Conservation (phyloP, 2,797 vertebrate genomes). For the Leptodactylus fallax region DNA sequence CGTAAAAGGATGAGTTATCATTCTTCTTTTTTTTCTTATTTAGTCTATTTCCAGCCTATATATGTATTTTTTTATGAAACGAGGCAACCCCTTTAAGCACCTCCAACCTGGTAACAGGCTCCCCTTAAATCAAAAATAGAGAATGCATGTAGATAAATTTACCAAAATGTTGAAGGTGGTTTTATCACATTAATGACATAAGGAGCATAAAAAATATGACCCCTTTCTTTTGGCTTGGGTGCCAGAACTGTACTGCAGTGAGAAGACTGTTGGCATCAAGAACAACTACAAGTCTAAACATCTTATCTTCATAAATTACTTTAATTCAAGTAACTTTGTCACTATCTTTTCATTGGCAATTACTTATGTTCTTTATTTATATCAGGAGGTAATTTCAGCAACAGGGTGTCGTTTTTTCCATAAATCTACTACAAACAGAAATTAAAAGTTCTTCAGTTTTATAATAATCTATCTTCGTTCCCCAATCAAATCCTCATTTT, state of each 20-base stretch:
- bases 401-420: neutral
- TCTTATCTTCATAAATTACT: neutral
- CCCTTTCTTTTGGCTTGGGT: neutral
- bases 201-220: no score
- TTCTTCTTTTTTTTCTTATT: no score
- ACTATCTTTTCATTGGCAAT: neutral
- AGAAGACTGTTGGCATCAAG: neutral
- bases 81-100: no score
- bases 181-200: no score
- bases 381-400: neutral
- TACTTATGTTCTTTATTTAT: slow-evolving; percentile 11
- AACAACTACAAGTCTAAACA: neutral
- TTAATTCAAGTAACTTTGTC: neutral
- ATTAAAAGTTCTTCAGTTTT: slow-evolving; percentile 6
- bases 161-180: no score
- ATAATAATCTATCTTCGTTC: slow-evolving; percentile 8
- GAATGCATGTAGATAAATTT: no score
- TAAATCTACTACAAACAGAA: neutral
- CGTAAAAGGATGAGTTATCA: no score
- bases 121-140: no score
- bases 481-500: slow-evolving; percentile 33
- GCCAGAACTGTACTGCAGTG: neutral
- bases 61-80: no score
- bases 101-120: no score
- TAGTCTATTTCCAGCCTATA: no score